A percentile compares a stretch with the other conserved stretches of the same genome.
These are phyloP conservation scores for Macrosteles quadrilineatus DNA, from an alignment of 1,140 invertebrate genomes.

Conservation along the genomic window DNA sequence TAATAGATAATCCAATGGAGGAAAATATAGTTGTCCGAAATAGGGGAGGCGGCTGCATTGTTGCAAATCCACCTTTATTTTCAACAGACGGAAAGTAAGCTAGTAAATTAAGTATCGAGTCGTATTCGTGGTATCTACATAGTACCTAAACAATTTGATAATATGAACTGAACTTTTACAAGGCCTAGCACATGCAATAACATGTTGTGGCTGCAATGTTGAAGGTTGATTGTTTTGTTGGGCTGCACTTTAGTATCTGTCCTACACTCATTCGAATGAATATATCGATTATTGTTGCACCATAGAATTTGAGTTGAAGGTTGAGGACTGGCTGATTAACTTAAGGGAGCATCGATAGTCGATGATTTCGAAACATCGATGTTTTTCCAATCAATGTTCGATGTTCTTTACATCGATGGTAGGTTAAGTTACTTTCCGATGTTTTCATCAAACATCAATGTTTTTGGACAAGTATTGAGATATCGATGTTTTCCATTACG, in stretches of 20 bases:
- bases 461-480: too few species aligned
- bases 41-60: conserved; percentile 62
- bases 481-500: too few species aligned
- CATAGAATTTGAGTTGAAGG: too few species aligned
- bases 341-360: too few species aligned
- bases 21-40: conserved; percentile 43
- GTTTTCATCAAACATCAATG: too few species aligned
- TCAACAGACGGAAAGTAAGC: conserved; percentile 64
- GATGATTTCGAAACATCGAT: too few species aligned
- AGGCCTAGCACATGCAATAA: neutral
- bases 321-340: too few species aligned
- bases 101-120: conserved; percentile 28
- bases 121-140: neutral
- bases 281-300: too few species aligned
- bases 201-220: neutral
- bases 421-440: too few species aligned
- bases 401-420: too few species aligned
- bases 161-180: neutral
- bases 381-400: too few species aligned
- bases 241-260: neutral
- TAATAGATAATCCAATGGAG: conserved; percentile 26
- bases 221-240: neutral
- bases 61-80: conserved; percentile 61
- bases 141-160: neutral
- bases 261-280: too few species aligned